These are phyloP conservation scores for Reinhardtius hippoglossoides DNA, from an alignment of 2,113 vertebrate species.

Conservation along the genomic window DNA sequence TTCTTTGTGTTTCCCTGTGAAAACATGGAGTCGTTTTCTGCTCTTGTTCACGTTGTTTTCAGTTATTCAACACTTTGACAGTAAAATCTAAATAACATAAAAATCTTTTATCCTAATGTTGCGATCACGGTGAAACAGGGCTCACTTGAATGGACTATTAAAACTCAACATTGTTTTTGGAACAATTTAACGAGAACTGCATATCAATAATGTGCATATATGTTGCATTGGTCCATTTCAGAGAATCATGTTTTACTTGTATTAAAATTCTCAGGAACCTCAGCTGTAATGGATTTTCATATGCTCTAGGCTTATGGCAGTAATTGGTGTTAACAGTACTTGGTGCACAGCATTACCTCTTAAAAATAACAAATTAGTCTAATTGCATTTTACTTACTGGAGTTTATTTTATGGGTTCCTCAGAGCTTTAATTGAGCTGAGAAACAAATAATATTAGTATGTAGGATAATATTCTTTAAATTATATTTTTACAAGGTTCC, in stretches of 20 bases:
- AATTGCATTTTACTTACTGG: neutral
- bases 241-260: neutral
- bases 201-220: neutral
- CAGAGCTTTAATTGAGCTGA: no score
- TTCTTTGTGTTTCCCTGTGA: neutral
- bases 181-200: neutral
- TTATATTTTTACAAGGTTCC: no score
- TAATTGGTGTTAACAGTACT: neutral
- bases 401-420: neutral
- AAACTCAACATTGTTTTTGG: neutral
- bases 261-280: neutral
- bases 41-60: neutral
- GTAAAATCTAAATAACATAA: no score
- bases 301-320: neutral
- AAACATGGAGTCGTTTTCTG: neutral
- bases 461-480: neutral
- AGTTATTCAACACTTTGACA: neutral
- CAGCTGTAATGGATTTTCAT: neutral
- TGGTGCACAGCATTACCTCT: neutral
- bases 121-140: neutral
- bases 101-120: neutral
- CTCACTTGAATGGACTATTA: neutral
- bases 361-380: neutral
- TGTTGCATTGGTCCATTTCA: no score
- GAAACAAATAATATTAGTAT: neutral